Evolutionary conservation across 2,888 invertebrate species (phyloP), one percentile per base, ranked within the genome.

Genomic region (Philaethria dido): DNA sequence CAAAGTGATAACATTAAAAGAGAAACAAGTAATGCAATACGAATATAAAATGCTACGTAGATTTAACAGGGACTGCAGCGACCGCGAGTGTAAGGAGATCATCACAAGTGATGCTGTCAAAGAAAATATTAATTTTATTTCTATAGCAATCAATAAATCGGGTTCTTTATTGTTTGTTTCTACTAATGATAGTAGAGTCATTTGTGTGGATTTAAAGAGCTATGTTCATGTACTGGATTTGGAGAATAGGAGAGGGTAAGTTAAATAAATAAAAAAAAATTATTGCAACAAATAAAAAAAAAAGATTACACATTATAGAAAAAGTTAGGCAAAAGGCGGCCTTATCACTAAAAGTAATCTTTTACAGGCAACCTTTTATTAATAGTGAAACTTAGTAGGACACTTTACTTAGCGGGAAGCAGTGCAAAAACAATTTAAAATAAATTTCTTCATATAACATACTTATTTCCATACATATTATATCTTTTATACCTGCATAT

Each of bases 241-340:
- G 70, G 89, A 91, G 69, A 93, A 93, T 75, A 76, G 86, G 16
- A 81, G 93, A 71, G 93, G 93, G 93, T 93, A 68, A 82, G 89
- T 33, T n/a, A n/a, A n/a, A n/a, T n/a, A n/a, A n/a, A n/a, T n/a
- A n/a, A n/a, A n/a, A n/a, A n/a, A n/a, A n/a, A n/a, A n/a, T n/a
- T n/a, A n/a, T n/a, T n/a, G n/a, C n/a, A n/a, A n/a, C n/a, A n/a
- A n/a, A n/a, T n/a, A n/a, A n/a, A n/a, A n/a, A n/a, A n/a, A n/a
- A n/a, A n/a, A n/a, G n/a, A n/a, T n/a, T n/a, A n/a, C n/a, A n/a
- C n/a, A n/a, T n/a, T n/a, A n/a, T n/a, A n/a, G n/a, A n/a, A n/a
- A n/a, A n/a, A n/a, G n/a, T n/a, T n/a, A n/a, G n/a, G n/a, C n/a
- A n/a, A n/a, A n/a, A n/a, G n/a, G n/a, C n/a, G n/a, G n/a, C n/a